phyloP scores from a whole-genome alignment of 2,113 vertebrate genomes.

The Neogale vison region DNA sequence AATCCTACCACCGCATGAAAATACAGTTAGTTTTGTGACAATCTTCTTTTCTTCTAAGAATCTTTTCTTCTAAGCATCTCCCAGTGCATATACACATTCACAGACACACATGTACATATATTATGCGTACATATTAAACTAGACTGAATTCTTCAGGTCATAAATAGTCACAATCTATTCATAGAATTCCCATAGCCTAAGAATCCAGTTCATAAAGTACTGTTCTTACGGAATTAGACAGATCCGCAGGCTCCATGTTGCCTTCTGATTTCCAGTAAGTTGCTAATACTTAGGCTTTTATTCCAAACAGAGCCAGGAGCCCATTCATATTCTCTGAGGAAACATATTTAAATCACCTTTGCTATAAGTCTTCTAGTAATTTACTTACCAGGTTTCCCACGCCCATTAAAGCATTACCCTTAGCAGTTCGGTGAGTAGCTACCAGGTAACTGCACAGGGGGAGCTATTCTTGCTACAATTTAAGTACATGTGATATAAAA shows the following conservation, averaged over 20 bases:
- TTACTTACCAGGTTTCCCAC: not conserved
- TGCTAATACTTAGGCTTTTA: not conserved
- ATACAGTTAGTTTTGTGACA: not conserved
- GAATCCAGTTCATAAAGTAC: not conserved
- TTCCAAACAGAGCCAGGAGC: not conserved
- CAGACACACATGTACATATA: not conserved
- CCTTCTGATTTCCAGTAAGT: not conserved
- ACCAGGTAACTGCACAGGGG: not conserved
- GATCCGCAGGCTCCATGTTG: not conserved
- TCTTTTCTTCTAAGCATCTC: not conserved
- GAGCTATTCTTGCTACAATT: not conserved
- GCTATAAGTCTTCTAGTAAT: not conserved
- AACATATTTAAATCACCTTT: not conserved
- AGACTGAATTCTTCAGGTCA: not conserved
- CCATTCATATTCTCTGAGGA: not conserved
- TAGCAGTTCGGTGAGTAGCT: not conserved
- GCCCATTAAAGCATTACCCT: not conserved
- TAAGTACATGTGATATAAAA: not conserved
- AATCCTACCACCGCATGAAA: not conserved
- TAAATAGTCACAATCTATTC: not conserved
- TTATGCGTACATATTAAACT: not conserved
- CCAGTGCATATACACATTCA: not conserved
- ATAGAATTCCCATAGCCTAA: not conserved
- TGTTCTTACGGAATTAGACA: not conserved
- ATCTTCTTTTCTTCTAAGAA: not conserved